Evolutionary conservation across 2,888 invertebrate species (phyloP).

Genomic region (Caenorhabditis virilis): DNA sequence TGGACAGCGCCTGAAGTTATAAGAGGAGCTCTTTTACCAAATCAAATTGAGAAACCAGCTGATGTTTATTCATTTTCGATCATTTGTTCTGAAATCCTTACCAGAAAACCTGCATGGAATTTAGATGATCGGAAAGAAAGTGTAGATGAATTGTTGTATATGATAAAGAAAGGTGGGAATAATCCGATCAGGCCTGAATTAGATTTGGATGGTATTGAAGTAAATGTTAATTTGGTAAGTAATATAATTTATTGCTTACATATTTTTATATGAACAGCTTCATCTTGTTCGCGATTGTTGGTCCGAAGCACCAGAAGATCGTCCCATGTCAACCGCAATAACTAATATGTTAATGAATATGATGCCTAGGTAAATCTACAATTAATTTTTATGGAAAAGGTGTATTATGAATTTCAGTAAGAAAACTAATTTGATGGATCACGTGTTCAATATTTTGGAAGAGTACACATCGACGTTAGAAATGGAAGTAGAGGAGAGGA

Average conservation of each 20-base stretch:
- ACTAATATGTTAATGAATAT: slow-evolving; percentile 12
- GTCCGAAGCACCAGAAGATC: slow-evolving; percentile 52
- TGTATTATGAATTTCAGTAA: slow-evolving; percentile 5
- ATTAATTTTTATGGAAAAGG: neutral
- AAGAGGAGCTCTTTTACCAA: slow-evolving; percentile 31
- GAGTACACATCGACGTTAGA: slow-evolving; percentile 61
- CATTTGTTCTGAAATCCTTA: slow-evolving; percentile 60
- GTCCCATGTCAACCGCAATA: slow-evolving; percentile 48
- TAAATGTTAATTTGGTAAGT: slow-evolving; percentile 37
- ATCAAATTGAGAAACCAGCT: slow-evolving; percentile 49
- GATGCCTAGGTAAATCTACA: slow-evolving; percentile 17
- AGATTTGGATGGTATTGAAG: slow-evolving; percentile 44
- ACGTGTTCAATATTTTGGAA: slow-evolving; percentile 65
- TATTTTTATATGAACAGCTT: too few species aligned
- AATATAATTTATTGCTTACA: neutral
- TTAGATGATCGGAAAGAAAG: slow-evolving; percentile 48
- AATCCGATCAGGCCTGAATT: slow-evolving; percentile 50
- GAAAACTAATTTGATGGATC: slow-evolving; percentile 60
- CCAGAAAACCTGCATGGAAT: slow-evolving; percentile 60
- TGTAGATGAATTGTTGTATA: slow-evolving; percentile 54
- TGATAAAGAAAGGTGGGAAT: slow-evolving; percentile 51
- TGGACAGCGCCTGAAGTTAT: slow-evolving; percentile 64
- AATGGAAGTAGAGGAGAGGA: slow-evolving; percentile 58
- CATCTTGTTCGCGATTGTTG: slow-evolving; percentile 60
- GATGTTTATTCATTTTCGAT: slow-evolving; percentile 64